Conservation (phyloP, 2,797 vertebrate genomes). For the Rhinatrema bivittatum region DNA sequence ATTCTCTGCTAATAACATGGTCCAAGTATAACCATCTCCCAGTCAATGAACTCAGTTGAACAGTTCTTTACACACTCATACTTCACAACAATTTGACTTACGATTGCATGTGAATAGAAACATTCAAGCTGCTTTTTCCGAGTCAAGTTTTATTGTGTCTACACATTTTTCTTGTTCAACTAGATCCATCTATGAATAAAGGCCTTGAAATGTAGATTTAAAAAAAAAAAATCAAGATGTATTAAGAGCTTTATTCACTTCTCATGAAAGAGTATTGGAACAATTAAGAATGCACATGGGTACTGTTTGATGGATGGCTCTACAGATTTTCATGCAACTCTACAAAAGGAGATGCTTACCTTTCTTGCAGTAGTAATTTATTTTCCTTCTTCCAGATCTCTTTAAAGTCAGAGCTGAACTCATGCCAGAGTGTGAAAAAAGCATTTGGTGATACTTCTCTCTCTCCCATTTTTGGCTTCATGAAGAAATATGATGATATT, state of each 20-base stretch:
- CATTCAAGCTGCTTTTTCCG: too few species aligned
- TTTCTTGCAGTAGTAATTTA: conserved; percentile 86
- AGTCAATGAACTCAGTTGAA: too few species aligned
- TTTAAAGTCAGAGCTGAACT: conserved; percentile 95
- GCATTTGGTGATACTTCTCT: conserved; percentile 87
- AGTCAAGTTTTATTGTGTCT: too few species aligned
- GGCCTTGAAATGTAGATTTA: too few species aligned
- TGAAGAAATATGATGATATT: conserved; percentile 78
- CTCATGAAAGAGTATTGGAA: conserved; percentile 22
- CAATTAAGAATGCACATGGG: too few species aligned
- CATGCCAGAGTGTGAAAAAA: conserved; percentile 90
- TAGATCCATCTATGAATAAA: too few species aligned
- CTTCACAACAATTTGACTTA: too few species aligned
- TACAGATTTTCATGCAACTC: conserved; percentile 38
- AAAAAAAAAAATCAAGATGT: background rate
- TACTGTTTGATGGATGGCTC: background rate
- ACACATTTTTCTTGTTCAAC: too few species aligned
- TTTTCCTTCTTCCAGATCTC: conserved; percentile 95
- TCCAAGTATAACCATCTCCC: too few species aligned
- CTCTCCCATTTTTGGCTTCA: conserved; percentile 88
- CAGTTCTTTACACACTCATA: too few species aligned
- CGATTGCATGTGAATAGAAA: too few species aligned
- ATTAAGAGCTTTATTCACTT: conserved; percentile 8
- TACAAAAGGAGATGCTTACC: conserved; percentile 58
- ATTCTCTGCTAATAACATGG: too few species aligned